phyloP scores from a whole-genome alignment of 2,888 invertebrate genomes.

The Drosophila longiperda region DNA sequence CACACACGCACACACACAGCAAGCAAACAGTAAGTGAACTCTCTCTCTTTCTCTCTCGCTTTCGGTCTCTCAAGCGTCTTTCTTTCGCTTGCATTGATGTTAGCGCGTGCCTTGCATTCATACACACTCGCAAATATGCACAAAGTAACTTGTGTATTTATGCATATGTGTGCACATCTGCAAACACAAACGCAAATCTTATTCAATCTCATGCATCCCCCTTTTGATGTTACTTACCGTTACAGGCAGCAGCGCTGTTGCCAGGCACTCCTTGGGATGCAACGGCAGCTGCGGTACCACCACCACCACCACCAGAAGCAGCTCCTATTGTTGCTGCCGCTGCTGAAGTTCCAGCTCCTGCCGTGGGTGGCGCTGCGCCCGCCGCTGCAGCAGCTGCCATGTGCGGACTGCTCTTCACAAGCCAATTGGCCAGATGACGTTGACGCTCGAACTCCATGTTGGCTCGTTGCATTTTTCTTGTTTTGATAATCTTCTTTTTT shows the following conservation, averaged over 20 bases:
- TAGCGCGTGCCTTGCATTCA: constrained; percentile 60
- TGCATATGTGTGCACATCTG: constrained; percentile 3
- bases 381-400: constrained; percentile 83
- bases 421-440: constrained; percentile 85
- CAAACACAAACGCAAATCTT: constrained; percentile 31
- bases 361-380: constrained; percentile 56
- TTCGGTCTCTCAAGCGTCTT: constrained; percentile 12
- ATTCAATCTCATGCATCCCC: constrained; percentile 9
- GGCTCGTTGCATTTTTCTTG: constrained; percentile 85
- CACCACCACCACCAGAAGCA: constrained; percentile 46
- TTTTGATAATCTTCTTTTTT: not conserved
- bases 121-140: constrained; percentile 1
- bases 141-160: not conserved
- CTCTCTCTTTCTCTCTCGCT: constrained; percentile 31
- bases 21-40: constrained; percentile 30
- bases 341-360: constrained; percentile 43
- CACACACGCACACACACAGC: constrained; percentile 1
- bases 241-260: constrained; percentile 71
- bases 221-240: constrained; percentile 70
- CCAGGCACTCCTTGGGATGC: constrained; percentile 56
- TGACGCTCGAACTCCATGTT: constrained; percentile 85
- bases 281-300: constrained; percentile 26
- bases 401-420: constrained; percentile 85
- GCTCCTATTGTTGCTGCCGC: constrained; percentile 37
- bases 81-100: constrained; percentile 17